Base-by-base conservation (phyloP, 1,140 invertebrate species). In the Magallana ariakensis region DNA sequence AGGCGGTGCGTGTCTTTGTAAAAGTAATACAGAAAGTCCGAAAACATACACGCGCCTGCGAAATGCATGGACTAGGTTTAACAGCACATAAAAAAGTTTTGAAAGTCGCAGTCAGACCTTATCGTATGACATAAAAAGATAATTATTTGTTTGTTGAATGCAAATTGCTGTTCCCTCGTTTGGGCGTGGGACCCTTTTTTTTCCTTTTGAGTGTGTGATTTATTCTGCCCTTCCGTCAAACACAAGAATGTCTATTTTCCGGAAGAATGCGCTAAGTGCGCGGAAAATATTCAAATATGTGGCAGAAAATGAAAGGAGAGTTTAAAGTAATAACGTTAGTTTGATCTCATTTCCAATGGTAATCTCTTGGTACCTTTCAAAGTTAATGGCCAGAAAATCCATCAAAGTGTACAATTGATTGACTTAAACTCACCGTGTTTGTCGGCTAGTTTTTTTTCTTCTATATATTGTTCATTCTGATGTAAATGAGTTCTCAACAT, bases 141-240 rank as follows among this genome's bases (percentile, higher is more conserved):
- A 75, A 75, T 75, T 75, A 75, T 75, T 75, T 75, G 66, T 75
- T 75, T 26, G 22, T 13, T 26, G 22, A 26, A 75, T 75, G 66
- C 66, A 75, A 75, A 75, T 75, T 75, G 66, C 19, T 11, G 19
- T 75, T 26, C 26, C 26, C 33, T 75, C 22, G 66, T 75, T 75
- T 75, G 66, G 66, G 66, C 66, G 66, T 75, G 22, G 33, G 33
- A 46, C 33, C 5, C 5, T 46, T 46, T 46, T 46, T 46, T 75
- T 60, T 75, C 15, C 66, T 75, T 75, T 75, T 26, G 22, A 33
- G 66, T 75, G 22, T 13, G 66, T 75, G 66, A 75, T 75, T 75
- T 75, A 75, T 75, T 75, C 33, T 75, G 66, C 66, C 66, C 66
- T 75, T 75, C 66, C 66, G 66, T 75, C 66, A 75, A 75, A 75